Conservation (phyloP, 2,888 invertebrate species). For the Thera britannica region DNA sequence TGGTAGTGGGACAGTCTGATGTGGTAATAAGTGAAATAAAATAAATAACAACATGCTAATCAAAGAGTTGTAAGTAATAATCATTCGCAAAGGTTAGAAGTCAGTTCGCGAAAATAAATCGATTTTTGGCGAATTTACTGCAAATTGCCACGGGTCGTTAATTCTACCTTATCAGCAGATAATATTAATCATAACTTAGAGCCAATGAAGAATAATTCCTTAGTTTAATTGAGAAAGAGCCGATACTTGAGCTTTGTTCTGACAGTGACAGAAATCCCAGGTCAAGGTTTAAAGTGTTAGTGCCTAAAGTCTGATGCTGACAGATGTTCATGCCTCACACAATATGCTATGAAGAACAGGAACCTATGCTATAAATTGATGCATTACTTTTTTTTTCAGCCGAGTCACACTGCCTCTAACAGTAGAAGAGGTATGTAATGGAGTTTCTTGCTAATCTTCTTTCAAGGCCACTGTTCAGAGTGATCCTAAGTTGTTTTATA, state of each 20-base stretch:
- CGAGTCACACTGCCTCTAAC: conserved; percentile 98
- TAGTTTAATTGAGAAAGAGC: conserved; percentile 37
- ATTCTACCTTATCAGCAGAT: conserved; percentile 57
- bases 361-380: conserved; percentile 22
- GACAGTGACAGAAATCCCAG: conserved; percentile 71
- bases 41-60: conserved; percentile 86
- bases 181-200: conserved; percentile 37
- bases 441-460: conserved; percentile 23
- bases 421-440: conserved; percentile 95
- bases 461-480: conserved; percentile 41
- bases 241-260: conserved; percentile 43
- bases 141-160: conserved; percentile 53
- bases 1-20: conserved; percentile 83
- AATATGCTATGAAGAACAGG: conserved; percentile 8
- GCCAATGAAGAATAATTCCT: conserved; percentile 30
- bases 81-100: conserved; percentile 66
- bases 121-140: conserved; percentile 68
- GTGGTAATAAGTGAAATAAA: conserved; percentile 78
- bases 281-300: conserved; percentile 61
- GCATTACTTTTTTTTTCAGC: conserved; percentile 85
- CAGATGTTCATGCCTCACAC: conserved; percentile 55
- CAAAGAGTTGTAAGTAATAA: conserved; percentile 88
- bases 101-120: conserved; percentile 73
- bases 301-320: conserved; percentile 44
- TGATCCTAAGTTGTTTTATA: background rate